Base-by-base conservation (phyloP, 2,113 vertebrate species). In the Passer montanus region DNA sequence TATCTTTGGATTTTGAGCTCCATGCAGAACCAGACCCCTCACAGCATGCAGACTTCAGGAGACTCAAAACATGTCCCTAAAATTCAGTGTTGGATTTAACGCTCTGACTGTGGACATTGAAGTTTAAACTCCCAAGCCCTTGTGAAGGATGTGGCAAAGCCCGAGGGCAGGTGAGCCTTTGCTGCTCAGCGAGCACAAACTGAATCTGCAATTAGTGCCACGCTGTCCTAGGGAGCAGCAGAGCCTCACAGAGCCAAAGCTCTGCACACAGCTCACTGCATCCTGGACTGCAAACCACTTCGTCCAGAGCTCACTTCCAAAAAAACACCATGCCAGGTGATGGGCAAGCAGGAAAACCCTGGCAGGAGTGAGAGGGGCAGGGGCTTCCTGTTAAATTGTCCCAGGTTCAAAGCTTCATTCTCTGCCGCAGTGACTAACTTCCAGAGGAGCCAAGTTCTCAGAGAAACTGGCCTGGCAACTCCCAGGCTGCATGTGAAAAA, bases 201-300 rank as follows among this genome's bases (percentile, higher is more conserved):
- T 10, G 5, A 24, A 60, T n/a, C 10, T 77, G 84, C 67, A 62
- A 18, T 82, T 58, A 89, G 70, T 15, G 63, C 60, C 46, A 58
- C 1, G 0, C 31, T 24, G 21, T 73, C 24, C 81, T 31, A 95
- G 84, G 75, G 70, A 95, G 89, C 82, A 92, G 84, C 75, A 91
- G 75, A 88, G 72, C 63, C 72, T 63, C 23, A 39, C 1, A 0
- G 47, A 80, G 62, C 0, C 0, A 46, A 33, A 75, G 28, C 35
- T 28, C n/a, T 9, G 35, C 50, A 8, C 0, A 0, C n/a, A 22
- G 35, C 44, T 49, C 20, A n/a, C 16, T 0, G 0, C 4, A 62
- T 15, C 81, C 59, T 13, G 55, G 2, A 26, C 0, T 6, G 70
- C 39, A 37, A 66, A 62, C 6, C 1, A 4, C 21, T 55, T 21